phyloP scores from a whole-genome alignment of 2,797 vertebrate genomes.

The Neoniphon sammara region DNA sequence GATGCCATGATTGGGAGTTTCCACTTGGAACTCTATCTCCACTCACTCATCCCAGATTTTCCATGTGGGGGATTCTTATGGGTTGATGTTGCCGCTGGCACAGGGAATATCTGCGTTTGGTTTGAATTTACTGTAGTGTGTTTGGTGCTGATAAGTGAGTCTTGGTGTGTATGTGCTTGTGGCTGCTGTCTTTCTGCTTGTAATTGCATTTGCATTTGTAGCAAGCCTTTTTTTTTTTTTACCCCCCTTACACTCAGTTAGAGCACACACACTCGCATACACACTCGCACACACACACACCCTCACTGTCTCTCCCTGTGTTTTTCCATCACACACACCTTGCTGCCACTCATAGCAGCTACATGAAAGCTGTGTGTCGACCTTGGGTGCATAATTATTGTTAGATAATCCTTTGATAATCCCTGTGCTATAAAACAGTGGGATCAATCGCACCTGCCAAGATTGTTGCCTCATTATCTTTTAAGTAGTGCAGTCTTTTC shows the following conservation, averaged over 20 bases:
- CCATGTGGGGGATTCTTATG: constrained; percentile 23
- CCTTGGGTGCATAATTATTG: constrained; percentile 78
- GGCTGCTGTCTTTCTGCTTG: constrained; percentile 35
- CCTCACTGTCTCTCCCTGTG: constrained; percentile 31
- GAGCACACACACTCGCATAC: constrained; percentile 2
- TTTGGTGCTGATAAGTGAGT: constrained; percentile 60
- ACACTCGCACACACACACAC: background rate
- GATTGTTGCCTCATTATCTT: constrained; percentile 81
- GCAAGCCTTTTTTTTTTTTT: constrained; percentile 11
- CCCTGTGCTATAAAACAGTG: constrained; percentile 74
- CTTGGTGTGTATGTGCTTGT: constrained; percentile 25
- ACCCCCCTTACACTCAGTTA: background rate
- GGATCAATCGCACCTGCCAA: constrained; percentile 78
- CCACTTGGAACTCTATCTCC: background rate
- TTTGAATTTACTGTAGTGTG: constrained; percentile 42
- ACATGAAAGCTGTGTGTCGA: constrained; percentile 74
- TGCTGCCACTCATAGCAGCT: constrained; percentile 63
- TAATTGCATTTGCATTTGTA: constrained; percentile 16
- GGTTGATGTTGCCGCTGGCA: constrained; percentile 16
- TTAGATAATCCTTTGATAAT: constrained; percentile 84
- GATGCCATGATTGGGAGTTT: constrained; percentile 3
- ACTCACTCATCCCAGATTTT: constrained; percentile 30
- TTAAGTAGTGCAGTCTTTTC: constrained; percentile 72
- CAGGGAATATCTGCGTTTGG: constrained; percentile 30
- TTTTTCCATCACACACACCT: constrained; percentile 50